A percentile compares a stretch with the other conserved stretches of the same genome.
Conservation (phyloP, 2,888 invertebrate species). For the Endomychus coccineus region DNA sequence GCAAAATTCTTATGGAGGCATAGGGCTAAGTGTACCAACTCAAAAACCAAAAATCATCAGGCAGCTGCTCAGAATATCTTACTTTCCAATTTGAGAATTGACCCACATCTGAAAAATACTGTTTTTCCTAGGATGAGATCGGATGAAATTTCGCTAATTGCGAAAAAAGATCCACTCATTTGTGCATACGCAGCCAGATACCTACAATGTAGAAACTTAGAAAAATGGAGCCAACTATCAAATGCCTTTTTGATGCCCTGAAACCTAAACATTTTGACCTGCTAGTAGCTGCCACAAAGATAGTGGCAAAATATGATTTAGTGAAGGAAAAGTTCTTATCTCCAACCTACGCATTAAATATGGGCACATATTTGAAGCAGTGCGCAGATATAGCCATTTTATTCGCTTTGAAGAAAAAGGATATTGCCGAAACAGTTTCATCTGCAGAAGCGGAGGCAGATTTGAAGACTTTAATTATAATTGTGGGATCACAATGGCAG, state of each 20-base stretch:
- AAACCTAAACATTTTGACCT: conserved; percentile 16
- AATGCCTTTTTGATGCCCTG: conserved; percentile 14
- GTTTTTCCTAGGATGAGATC: conserved; percentile 18
- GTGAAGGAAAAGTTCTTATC: conserved; percentile 11
- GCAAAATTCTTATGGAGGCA: conserved; percentile 22
- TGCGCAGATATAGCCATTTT: conserved; percentile 14
- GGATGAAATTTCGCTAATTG: conserved; percentile 17
- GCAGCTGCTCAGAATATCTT: conserved; percentile 10
- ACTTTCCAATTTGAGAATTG: not conserved
- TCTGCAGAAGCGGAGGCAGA: conserved; percentile 21
- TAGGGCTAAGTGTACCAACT: conserved; percentile 18
- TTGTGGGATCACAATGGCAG: conserved; percentile 20
- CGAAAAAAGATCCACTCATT: conserved; percentile 19
- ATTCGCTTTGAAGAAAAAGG: conserved; percentile 19
- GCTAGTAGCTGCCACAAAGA: conserved; percentile 7
- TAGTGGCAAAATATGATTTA: conserved; percentile 12
- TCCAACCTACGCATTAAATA: conserved; percentile 17
- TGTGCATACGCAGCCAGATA: conserved; percentile 20
- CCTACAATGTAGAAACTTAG: conserved; percentile 19
- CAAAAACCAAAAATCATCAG: conserved; percentile 5
- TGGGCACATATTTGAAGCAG: conserved; percentile 18
- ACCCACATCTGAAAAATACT: conserved; percentile 1
- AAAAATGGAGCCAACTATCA: conserved; percentile 12
- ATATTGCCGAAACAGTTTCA: conserved; percentile 10
- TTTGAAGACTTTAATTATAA: conserved; percentile 21